Conservation (phyloP, 1,140 invertebrate species). For the Penaeus chinensis region DNA sequence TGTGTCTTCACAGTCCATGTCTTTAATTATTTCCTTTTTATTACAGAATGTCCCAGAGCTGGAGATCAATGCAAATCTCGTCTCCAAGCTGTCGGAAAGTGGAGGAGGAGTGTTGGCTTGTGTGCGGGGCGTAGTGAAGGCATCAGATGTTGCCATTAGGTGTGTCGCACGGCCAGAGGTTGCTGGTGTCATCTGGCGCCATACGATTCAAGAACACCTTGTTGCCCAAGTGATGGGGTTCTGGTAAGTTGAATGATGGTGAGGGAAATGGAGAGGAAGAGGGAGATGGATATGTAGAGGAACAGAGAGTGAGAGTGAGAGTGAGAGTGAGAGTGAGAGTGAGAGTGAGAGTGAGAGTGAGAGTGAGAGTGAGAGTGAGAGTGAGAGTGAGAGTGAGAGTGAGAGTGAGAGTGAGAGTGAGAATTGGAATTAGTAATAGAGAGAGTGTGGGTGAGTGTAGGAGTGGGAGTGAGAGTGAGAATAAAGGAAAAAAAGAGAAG, state of each 20-base stretch:
- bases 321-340: too few species aligned
- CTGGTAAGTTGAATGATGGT: slow-evolving; percentile 32
- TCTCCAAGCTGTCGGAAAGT: not conserved
- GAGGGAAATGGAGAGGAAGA: too few species aligned
- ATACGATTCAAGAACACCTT: slow-evolving; percentile 55
- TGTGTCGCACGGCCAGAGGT: slow-evolving; percentile 31
- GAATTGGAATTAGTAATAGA: too few species aligned
- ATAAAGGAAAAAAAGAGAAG: too few species aligned
- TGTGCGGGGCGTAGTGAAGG: slow-evolving; percentile 48
- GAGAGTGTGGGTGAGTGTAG: too few species aligned
- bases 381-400: too few species aligned
- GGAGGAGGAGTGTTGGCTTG: slow-evolving; percentile 27
- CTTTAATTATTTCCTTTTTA: not conserved
- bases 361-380: too few species aligned
- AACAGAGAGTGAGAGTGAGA: too few species aligned
- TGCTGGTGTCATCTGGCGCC: slow-evolving; percentile 40
- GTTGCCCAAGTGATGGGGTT: slow-evolving; percentile 50
- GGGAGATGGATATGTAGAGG: too few species aligned
- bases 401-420: too few species aligned
- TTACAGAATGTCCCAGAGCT: slow-evolving; percentile 45
- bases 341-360: too few species aligned
- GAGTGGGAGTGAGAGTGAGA: too few species aligned
- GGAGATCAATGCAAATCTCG: slow-evolving; percentile 31
- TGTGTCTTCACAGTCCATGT: not conserved
- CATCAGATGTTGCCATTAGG: slow-evolving; percentile 20